Conservation (phyloP, 1,140 invertebrate species). For the Aplysia californica region DNA sequence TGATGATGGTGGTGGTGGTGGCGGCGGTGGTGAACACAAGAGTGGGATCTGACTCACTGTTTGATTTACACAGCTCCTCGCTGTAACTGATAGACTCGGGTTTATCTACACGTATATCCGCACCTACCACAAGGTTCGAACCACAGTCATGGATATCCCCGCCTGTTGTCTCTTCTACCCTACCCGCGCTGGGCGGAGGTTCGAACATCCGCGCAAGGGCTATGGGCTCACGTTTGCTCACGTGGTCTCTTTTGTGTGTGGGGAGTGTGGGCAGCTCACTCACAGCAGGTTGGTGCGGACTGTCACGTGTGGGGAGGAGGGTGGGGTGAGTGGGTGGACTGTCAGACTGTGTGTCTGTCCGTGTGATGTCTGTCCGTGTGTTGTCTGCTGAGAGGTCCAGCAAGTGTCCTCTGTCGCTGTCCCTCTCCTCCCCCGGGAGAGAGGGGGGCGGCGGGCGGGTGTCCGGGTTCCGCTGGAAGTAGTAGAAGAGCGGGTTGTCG, state of each 20-base stretch:
- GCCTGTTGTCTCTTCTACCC: neutral
- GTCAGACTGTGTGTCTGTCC: neutral
- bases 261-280: too few species aligned
- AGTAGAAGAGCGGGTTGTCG: conserved; percentile 12
- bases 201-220: too few species aligned
- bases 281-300: neutral
- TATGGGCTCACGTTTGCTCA: too few species aligned
- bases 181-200: neutral
- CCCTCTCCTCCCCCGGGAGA: too few species aligned
- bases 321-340: neutral
- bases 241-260: too few species aligned
- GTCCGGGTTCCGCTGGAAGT: conserved; percentile 1
- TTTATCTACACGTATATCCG: neutral
- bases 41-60: neutral
- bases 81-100: conserved; percentile 1
- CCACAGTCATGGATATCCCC: neutral
- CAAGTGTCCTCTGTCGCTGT: too few species aligned
- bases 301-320: neutral
- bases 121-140: neutral
- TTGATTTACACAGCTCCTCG: neutral
- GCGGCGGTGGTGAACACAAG: neutral
- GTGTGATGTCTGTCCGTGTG: neutral
- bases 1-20: too few species aligned
- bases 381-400: neutral
- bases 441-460: too few species aligned